phyloP scores from a whole-genome alignment of 2,113 vertebrate genomes.

The Charadrius vociferus region DNA sequence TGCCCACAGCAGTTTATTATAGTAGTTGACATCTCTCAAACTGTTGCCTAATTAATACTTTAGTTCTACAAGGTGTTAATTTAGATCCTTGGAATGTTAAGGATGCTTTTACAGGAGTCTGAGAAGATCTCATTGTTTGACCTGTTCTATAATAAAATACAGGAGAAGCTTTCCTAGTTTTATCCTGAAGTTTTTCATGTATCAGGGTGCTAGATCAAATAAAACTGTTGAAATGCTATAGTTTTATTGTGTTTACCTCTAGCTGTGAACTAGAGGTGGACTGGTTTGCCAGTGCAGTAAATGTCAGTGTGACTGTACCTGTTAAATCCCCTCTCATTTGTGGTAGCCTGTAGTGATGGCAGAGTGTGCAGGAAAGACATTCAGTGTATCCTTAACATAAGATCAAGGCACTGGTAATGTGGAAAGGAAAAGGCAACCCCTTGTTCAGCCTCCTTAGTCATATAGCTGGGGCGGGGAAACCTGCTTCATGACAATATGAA shows the following conservation, averaged over 20 bases:
- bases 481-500: not conserved
- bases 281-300: not conserved
- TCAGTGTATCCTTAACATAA: not conserved
- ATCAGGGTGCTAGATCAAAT: not conserved
- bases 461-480: not conserved
- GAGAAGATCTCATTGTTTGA: not conserved
- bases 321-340: not conserved
- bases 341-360: not conserved
- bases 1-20: not conserved
- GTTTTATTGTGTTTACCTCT: not conserved
- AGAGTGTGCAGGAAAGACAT: not conserved
- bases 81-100: not conserved
- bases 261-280: not conserved
- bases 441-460: not conserved
- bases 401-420: not conserved
- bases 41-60: not conserved
- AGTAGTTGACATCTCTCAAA: not conserved
- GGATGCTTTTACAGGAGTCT: not conserved
- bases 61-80: not conserved
- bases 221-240: not conserved
- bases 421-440: not conserved
- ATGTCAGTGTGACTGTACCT: not conserved
- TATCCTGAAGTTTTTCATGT: not conserved
- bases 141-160: not conserved
- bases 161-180: not conserved